Evolutionary conservation across 1,140 invertebrate genomes (phyloP).

Genomic region (Anthonomus grandis): DNA sequence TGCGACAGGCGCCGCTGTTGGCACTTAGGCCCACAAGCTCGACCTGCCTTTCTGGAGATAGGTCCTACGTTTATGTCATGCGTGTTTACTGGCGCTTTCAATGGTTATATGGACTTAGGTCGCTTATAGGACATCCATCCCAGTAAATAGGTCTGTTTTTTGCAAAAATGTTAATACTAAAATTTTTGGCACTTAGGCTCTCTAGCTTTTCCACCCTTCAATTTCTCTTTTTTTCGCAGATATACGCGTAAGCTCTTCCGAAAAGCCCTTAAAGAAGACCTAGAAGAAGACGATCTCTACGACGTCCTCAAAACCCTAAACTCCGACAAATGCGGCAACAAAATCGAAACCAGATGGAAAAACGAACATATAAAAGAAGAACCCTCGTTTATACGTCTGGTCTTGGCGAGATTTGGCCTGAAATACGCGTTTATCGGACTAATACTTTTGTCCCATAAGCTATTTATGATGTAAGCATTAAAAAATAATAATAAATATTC

Average conservation of each 20-base stretch:
- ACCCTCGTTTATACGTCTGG: conserved; percentile 26
- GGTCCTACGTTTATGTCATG: no score
- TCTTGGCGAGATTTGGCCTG: conserved; percentile 30
- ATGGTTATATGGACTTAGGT: no score
- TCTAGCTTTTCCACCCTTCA: no score
- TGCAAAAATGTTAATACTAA: no score
- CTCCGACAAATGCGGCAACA: conserved; percentile 33
- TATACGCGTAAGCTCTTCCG: conserved; percentile 34
- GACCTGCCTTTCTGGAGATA: no score
- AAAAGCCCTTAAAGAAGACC: conserved; percentile 32
- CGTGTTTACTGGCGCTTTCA: no score
- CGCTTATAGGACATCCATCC: no score
- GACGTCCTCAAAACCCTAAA: conserved; percentile 32
- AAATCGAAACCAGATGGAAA: conserved; percentile 37
- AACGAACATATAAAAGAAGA: conserved; percentile 26
- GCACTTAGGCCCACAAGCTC: no score
- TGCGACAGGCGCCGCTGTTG: no score
- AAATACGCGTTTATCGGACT: conserved; percentile 29
- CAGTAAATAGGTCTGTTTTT: no score
- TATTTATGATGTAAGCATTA: conserved; percentile 27
- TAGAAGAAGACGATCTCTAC: conserved; percentile 38
- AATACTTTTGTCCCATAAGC: conserved; percentile 21
- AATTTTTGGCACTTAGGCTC: no score
- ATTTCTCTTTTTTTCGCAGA: conserved; percentile 24
- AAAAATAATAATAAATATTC: no score